These are phyloP conservation scores for Cryptotis parvus DNA, from an alignment of 2,113 vertebrate species.

Conservation along the genomic window DNA sequence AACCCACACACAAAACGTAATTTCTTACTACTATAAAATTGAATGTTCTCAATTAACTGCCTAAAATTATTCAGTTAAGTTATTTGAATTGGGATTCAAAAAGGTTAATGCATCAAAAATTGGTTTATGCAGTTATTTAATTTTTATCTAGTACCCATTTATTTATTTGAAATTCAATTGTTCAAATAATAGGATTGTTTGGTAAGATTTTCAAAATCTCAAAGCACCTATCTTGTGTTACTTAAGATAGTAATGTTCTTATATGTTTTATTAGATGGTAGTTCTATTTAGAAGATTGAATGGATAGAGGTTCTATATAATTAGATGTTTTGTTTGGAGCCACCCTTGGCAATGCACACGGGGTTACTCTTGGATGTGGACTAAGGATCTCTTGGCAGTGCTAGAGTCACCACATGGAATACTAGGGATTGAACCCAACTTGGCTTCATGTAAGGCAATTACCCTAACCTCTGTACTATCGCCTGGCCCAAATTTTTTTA, in stretches of 20 bases:
- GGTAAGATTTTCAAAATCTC: neutral
- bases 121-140: neutral
- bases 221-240: neutral
- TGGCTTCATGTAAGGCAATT: too few relatives aligned
- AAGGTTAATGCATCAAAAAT: neutral
- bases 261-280: neutral
- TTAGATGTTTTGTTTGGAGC: neutral
- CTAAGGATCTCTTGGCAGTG: too few relatives aligned
- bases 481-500: neutral
- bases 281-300: neutral
- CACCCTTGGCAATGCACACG: too few relatives aligned
- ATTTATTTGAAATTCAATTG: neutral
- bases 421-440: too few relatives aligned
- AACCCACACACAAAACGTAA: neutral
- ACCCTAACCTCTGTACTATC: too few relatives aligned
- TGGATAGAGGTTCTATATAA: neutral
- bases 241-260: neutral
- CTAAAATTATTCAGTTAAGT: neutral
- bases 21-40: neutral
- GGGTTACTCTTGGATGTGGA: too few relatives aligned
- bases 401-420: too few relatives aligned
- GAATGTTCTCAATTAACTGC: neutral
- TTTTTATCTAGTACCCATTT: neutral
- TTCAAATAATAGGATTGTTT: constrained; percentile 20
- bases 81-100: neutral